Evolutionary conservation across 2,113 vertebrate genomes (phyloP).

Genomic region (Camelus dromedarius): DNA sequence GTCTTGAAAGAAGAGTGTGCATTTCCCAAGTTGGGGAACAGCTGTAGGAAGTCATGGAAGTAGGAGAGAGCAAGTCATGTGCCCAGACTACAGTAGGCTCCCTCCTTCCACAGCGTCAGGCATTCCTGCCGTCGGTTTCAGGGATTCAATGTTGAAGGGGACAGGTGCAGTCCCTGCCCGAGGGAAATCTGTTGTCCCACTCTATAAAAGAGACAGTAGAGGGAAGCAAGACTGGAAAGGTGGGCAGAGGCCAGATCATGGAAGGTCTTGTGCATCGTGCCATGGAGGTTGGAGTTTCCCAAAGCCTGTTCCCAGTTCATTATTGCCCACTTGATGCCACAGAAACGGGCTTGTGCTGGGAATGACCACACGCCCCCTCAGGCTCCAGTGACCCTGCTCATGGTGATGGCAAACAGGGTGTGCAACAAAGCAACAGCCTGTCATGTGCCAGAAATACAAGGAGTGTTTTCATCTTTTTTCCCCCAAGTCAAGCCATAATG

Average conservation of each 20-base stretch:
- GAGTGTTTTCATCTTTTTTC: slow-evolving; percentile 68
- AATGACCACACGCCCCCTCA: background rate
- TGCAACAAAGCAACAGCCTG: slow-evolving; percentile 61
- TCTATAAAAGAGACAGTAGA: background rate
- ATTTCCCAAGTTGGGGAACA: background rate
- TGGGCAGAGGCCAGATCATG: background rate
- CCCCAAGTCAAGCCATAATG: slow-evolving; percentile 71
- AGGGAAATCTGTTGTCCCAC: background rate
- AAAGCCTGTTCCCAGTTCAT: slow-evolving; percentile 3
- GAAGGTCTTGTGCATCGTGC: background rate
- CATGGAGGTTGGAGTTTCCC: background rate
- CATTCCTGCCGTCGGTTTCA: background rate
- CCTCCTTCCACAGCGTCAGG: background rate
- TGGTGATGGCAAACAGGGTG: slow-evolving; percentile 75
- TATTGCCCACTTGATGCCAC: background rate
- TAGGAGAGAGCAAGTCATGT: background rate
- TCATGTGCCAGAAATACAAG: slow-evolving; percentile 68
- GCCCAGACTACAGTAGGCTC: background rate
- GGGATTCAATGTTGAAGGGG: background rate
- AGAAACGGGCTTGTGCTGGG: slow-evolving; percentile 16
- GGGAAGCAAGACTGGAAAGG: background rate
- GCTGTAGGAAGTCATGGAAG: background rate
- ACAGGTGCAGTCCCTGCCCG: background rate
- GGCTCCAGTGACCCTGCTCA: slow-evolving; percentile 64
- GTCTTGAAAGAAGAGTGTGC: background rate